Base-by-base conservation (phyloP, 2,113 vertebrate species). In the Xenopus borealis region DNA sequence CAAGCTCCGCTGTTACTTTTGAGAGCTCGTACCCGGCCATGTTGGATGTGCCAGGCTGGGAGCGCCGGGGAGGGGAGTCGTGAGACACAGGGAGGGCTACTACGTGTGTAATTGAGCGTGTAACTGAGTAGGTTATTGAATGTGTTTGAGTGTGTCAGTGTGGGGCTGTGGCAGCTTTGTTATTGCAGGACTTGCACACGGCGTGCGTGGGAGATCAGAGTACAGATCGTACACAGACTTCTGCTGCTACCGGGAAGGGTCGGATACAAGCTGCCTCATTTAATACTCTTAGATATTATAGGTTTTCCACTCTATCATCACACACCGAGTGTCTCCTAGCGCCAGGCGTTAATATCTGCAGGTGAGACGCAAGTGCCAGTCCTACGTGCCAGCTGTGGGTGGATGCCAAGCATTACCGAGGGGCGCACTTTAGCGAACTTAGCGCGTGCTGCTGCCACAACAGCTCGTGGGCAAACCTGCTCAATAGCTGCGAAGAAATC, bases 21-120 rank as follows among this genome's bases (percentile, higher is more conserved):
- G 84, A 86, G 79, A 85, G 82, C 87, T 86, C 92, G 88, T 82
- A 88, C 86, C 92, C 92, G 93, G 95, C 95, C 95, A 95, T 96
- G 89, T 97, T 97, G 94, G 92, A 89, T 83, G 83, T 84, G 90
- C 79, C 89, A 84, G 86, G 33, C 33, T 40, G 33, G 84, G 86
- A 12, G 40, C 18, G 40, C 6, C 9, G 12, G 44, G 44, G 11
- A 17, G 19, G 53, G 8, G 18, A 9, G 53, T 55, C 2, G 33
- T 40, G 33, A 2, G 1, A 40, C 33, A 40, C 33, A 40, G 33
- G 33, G 33, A 40, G 33, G 33, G 33, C 6, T 50, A 11, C 4
- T 58, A 27, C 1, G 55, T 58, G 55, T 17, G 55, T 58, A 10
- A 58, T 27, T 3, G 17, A 16, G 55, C 19, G 55, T 58, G 14